Conservation (phyloP, 2,113 vertebrate species). For the Triplophysa rosa region DNA sequence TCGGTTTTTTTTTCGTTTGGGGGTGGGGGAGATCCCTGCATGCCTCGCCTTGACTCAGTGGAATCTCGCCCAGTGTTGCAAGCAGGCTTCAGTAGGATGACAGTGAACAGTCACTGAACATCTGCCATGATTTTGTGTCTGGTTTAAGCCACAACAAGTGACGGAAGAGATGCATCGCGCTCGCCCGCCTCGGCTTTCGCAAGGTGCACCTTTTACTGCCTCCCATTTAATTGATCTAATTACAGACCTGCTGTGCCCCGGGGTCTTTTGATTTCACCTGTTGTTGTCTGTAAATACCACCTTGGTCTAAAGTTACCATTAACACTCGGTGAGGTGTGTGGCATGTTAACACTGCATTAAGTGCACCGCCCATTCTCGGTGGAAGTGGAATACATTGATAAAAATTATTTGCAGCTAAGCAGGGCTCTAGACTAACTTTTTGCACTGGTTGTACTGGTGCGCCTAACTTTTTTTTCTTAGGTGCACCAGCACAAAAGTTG, state of each 20-base stretch:
- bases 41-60: constrained; percentile 28
- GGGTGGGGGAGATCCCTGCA: constrained; percentile 30
- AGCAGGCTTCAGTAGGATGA: constrained; percentile 52
- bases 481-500: no score
- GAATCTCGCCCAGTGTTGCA: constrained; percentile 43
- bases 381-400: no score
- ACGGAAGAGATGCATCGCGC: background rate
- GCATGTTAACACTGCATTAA: background rate
- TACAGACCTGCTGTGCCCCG: constrained; percentile 14
- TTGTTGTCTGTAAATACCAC: constrained; percentile 30
- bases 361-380: no score
- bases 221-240: constrained; percentile 40
- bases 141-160: constrained; percentile 5
- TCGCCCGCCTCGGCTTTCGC: background rate
- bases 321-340: constrained; percentile 5
- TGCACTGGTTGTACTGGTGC: no score
- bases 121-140: constrained; percentile 18
- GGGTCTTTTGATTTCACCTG: constrained; percentile 32
- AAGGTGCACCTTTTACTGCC: constrained; percentile 39
- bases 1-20: constrained; percentile 31
- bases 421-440: no score
- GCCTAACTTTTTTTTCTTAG: no score
- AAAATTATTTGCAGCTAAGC: no score
- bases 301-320: constrained; percentile 1
- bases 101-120: constrained; percentile 38